Conservation (phyloP, 53 echinoderm and acorn worm species). For the Temnopleurus reevesii region DNA sequence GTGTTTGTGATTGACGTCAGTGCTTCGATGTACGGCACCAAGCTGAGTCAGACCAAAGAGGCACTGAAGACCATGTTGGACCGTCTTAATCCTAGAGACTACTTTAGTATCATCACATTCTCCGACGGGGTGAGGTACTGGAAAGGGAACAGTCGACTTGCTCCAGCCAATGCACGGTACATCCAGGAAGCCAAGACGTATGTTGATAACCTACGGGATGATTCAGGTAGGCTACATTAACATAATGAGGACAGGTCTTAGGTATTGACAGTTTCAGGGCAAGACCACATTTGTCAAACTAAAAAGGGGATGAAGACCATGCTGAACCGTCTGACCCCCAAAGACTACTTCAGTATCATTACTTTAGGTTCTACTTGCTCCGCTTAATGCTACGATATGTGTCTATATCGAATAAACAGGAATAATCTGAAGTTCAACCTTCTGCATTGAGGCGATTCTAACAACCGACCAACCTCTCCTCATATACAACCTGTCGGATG, state of each 20-base stretch:
- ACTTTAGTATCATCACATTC: conserved; percentile 91
- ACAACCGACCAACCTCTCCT: too few relatives aligned
- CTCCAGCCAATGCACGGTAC: conserved; percentile 73
- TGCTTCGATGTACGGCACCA: conserved; percentile 94
- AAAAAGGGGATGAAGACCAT: conserved; percentile 86
- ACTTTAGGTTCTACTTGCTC: too few relatives aligned
- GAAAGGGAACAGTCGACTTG: conserved; percentile 69
- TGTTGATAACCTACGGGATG: conserved; percentile 74
- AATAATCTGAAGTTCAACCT: too few relatives aligned
- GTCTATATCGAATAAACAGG: too few relatives aligned
- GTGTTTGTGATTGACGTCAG: conserved; percentile 97
- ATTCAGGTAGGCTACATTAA: conserved; percentile 69
- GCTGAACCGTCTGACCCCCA: conserved; percentile 75
- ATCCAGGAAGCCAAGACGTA: conserved; percentile 80
- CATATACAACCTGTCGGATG: too few relatives aligned
- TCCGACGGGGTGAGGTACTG: conserved; percentile 83
- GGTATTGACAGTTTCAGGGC: too few relatives aligned
- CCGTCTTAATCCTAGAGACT: conserved; percentile 76
- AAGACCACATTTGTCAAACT: too few relatives aligned
- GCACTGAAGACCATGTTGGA: conserved; percentile 83
- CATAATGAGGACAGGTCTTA: too few relatives aligned
- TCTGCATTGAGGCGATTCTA: too few relatives aligned
- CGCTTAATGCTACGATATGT: too few relatives aligned
- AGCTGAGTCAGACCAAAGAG: conserved; percentile 88
- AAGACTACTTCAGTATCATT: conserved; percentile 88